Evolutionary conservation across 2,797 vertebrate species (phyloP), one percentile per base, ranked within the genome.

Genomic region (Spinus olivaceus): DNA sequence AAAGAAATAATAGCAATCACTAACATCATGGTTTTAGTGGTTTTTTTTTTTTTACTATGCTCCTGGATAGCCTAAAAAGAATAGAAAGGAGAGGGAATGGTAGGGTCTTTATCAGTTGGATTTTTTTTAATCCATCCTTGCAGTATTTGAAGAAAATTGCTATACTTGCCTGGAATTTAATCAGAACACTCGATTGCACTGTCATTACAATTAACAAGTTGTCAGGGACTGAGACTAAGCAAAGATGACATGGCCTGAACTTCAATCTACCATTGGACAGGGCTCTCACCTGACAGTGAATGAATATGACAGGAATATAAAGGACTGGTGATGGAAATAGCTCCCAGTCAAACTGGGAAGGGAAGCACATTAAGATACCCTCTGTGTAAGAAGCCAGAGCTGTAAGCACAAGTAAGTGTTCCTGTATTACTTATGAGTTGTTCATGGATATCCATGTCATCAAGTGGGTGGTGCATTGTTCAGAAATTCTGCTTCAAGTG

Each of bases 161-260:
- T 72, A 21, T 28, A 35, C 30, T 78, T 53, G 59, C 19, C 51
- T 78, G 30, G 39, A 72, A 72, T 84, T 65, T 41, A 23, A 60
- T 84, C 80, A 78, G 22, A 78, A 47, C 25, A 35, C 18, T 71
- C 22, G 14, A 59, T 71, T 65, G 39, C 51, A 46, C 33, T 78
- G 72, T 65, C 80, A 72, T 72, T 65, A 72, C 33, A 24, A 90
- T 65, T 90, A 78, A 60, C 18, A 78, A 72, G 33, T 72, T 35
- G 19, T 66, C 73, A 65, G 53, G 51, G 59, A 59, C 33, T 65
- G 33, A 65, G 59, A 46, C 51, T 82, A 76, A 92, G 33, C 21
- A 57, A 87, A 93, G 42, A 79, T 72, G 67, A 67, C 53, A 37
- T 15, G 28, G 46, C 65, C 41, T 60, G 47, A 57, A 82, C 25